Evolutionary conservation across 2,888 invertebrate genomes (phyloP), one percentile per base, ranked within the genome.

Genomic region (Orthonevra nobilis): DNA sequence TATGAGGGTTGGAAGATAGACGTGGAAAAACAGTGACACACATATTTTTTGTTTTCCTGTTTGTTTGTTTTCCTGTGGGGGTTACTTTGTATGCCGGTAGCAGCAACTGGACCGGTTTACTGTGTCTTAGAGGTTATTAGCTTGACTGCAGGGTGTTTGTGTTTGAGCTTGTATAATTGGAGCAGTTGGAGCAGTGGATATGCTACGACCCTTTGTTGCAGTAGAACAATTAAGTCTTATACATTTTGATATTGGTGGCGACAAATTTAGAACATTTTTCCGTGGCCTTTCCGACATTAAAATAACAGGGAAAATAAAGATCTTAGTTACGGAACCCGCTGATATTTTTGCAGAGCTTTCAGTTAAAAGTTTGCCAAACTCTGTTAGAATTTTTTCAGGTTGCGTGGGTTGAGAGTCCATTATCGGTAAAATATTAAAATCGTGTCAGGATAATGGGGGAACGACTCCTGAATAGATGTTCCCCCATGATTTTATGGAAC

Each of bases 21-120:
- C 77, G 66, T 40, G 58, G 58, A 66, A 79, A 70, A 66, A 66
- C 48, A 72, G 77, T 79, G 77, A 79, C 70, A 79, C 66, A 79
- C 64, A 52, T 77, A 15, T 58, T 64, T n/a, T n/a, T n/a, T n/a
- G n/a, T n/a, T n/a, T 32, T 54, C 14, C 40, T n/a, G n/a, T 15
- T 40, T 42, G 30, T 60, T 15, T 34, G 2, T 40, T 38, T 15
- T 4, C 36, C 15, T n/a, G 32, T 23, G 44, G 30, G 60, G 26
- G 60, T 23, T 70, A 44, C 3, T 60, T 46, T 64, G 56, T 46
- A 60, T 48, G 60, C 72, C 70, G 72, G 72, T 23, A 66, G 77
- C 66, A 61, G 48, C 46, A 60, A 66, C 52, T 72, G 72, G 77
- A 64, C 77, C 77, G 77, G 66, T 77, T 70, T 66, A 42, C 63